phyloP scores from a whole-genome alignment of 2,888 invertebrate species.

The Conchocele bisecta region DNA sequence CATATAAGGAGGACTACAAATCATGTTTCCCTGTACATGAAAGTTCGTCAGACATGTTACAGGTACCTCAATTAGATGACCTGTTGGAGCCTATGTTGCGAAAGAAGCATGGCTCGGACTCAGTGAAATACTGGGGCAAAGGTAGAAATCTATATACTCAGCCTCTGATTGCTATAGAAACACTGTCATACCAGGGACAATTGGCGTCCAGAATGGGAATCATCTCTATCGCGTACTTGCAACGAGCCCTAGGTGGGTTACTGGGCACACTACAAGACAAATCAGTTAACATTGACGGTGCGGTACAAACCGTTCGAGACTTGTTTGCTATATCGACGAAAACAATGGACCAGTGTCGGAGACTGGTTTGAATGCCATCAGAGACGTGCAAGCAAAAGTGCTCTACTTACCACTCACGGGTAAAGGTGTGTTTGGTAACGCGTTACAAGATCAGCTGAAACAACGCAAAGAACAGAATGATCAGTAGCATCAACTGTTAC shows the following conservation, averaged over 20 bases:
- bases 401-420: conserved; percentile 25
- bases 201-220: conserved; percentile 13
- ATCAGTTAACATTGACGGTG: conserved; percentile 16
- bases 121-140: conserved; percentile 11
- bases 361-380: conserved; percentile 22
- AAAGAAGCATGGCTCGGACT: too few species aligned
- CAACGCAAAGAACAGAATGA: conserved; percentile 49
- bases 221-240: conserved; percentile 11
- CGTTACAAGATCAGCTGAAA: conserved; percentile 32
- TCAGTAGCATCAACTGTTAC: conserved; percentile 22
- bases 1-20: too few species aligned
- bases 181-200: conserved; percentile 19
- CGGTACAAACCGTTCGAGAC: conserved; percentile 30
- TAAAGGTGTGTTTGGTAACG: conserved; percentile 41
- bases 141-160: conserved; percentile 10
- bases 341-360: conserved; percentile 41
- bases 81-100: too few species aligned
- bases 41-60: too few species aligned
- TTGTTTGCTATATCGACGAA: conserved; percentile 45
- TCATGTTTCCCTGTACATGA: too few species aligned
- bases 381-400: conserved; percentile 30
- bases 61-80: too few species aligned
- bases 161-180: conserved; percentile 15
- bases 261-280: conserved; percentile 21
- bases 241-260: conserved; percentile 35